These are phyloP conservation scores for Pao palembangensis DNA, from an alignment of 2,113 vertebrate genomes.

Conservation along the genomic window DNA sequence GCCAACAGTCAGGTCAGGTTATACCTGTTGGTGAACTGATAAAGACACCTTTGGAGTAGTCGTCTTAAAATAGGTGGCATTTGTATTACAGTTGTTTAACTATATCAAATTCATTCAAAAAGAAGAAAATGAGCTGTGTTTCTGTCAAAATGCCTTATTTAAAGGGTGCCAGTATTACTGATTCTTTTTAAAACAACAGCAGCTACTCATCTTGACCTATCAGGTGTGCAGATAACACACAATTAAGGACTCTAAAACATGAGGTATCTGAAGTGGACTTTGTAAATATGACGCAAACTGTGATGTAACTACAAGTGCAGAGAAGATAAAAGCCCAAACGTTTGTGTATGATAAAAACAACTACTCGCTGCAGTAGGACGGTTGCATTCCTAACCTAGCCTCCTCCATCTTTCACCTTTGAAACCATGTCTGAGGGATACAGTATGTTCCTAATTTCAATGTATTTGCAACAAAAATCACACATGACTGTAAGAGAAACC, in stretches of 20 bases:
- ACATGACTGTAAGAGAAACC: background rate
- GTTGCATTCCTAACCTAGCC: background rate
- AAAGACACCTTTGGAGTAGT: no score
- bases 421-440: background rate
- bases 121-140: background rate
- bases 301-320: slow-evolving; percentile 13
- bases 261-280: slow-evolving; percentile 43
- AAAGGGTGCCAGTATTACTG: background rate
- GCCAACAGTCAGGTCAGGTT: no score
- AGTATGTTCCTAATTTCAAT: background rate
- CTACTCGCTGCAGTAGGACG: background rate
- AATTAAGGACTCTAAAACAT: slow-evolving; percentile 15
- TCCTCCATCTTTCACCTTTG: background rate
- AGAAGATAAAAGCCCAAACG: slow-evolving; percentile 36
- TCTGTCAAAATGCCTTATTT: background rate
- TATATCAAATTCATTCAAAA: background rate
- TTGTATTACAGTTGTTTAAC: no score
- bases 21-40: no score
- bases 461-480: background rate
- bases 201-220: background rate
- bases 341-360: background rate
- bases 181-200: background rate
- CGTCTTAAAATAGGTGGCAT: no score
- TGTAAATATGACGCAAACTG: slow-evolving; percentile 21
- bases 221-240: slow-evolving; percentile 29